Percentiles rank a stretch among this genome's conserved stretches.
These are phyloP conservation scores for Petrocephalus sullivani DNA, from an alignment of 2,797 vertebrate species.

Conservation along the genomic window DNA sequence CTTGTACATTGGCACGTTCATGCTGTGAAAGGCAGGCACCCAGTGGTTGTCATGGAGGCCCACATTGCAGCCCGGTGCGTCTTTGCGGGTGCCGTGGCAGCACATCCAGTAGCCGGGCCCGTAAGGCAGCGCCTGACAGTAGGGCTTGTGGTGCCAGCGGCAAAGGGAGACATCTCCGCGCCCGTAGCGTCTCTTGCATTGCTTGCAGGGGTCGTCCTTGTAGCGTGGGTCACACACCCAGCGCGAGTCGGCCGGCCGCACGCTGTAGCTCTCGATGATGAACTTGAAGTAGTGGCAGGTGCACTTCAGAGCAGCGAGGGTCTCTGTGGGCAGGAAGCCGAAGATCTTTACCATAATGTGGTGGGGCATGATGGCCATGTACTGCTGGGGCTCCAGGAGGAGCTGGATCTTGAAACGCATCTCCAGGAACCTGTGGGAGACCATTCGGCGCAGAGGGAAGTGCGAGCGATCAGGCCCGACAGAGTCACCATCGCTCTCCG, in stretches of 20 bases:
- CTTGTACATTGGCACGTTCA: slow-evolving; percentile 77
- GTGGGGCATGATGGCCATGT: slow-evolving; percentile 80
- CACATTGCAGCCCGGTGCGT: slow-evolving; percentile 81
- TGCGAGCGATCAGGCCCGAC: slow-evolving; percentile 42
- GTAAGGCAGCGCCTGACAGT: slow-evolving; percentile 85
- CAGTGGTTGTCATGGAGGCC: slow-evolving; percentile 98
- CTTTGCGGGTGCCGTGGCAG: slow-evolving; percentile 77
- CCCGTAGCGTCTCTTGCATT: slow-evolving; percentile 82
- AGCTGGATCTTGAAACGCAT: slow-evolving; percentile 84
- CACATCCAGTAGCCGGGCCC: slow-evolving; percentile 98
- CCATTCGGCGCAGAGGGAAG: slow-evolving; percentile 59
- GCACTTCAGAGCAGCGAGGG: slow-evolving; percentile 87
- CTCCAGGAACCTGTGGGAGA: slow-evolving; percentile 80
- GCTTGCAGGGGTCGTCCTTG: slow-evolving; percentile 91
- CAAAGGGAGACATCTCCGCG: slow-evolving; percentile 90
- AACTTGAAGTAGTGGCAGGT: slow-evolving; percentile 85
- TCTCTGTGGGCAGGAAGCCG: slow-evolving; percentile 77
- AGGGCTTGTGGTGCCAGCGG: slow-evolving; percentile 95
- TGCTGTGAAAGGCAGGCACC: slow-evolving; percentile 87
- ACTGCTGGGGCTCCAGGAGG: slow-evolving; percentile 85
- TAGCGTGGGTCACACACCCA: slow-evolving; percentile 94
- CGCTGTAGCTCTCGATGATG: slow-evolving; percentile 82
- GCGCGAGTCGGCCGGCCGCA: slow-evolving; percentile 83
- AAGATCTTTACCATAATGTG: slow-evolving; percentile 88
- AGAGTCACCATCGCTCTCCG: neutral